phyloP scores from a whole-genome alignment of 2,797 vertebrate species.

The Pteropus rufus region DNA sequence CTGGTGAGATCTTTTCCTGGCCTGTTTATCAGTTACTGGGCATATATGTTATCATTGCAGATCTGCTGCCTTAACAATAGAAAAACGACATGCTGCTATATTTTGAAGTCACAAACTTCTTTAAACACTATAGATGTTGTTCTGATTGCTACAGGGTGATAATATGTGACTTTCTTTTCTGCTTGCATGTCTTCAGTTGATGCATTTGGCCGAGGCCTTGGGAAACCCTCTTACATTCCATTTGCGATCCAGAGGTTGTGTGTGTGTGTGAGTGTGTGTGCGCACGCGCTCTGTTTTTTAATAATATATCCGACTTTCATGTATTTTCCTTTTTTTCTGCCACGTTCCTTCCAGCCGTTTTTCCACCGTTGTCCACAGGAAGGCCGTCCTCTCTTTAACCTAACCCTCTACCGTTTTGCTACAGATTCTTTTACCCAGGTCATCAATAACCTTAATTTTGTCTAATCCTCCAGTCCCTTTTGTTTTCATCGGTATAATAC shows the following conservation, averaged over 20 bases:
- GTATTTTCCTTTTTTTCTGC: background rate
- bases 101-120: background rate
- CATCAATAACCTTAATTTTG: background rate
- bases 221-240: background rate
- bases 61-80: too few species aligned
- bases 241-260: background rate
- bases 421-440: background rate
- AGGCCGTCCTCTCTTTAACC: too few species aligned
- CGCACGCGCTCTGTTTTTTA: background rate
- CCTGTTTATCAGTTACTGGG: background rate
- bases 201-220: background rate
- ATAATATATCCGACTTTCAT: background rate
- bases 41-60: too few species aligned
- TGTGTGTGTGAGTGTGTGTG: too few species aligned
- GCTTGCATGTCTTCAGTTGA: background rate
- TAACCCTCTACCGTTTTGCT: background rate
- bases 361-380: background rate
- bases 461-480: rapidly evolving
- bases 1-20: background rate
- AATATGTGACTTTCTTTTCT: background rate
- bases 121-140: background rate
- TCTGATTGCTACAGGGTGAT: background rate
- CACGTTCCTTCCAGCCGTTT: background rate
- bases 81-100: background rate
- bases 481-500: too few species aligned